Base-by-base conservation (phyloP, 1,140 invertebrate genomes). In the Amphibalanus amphitrite region DNA sequence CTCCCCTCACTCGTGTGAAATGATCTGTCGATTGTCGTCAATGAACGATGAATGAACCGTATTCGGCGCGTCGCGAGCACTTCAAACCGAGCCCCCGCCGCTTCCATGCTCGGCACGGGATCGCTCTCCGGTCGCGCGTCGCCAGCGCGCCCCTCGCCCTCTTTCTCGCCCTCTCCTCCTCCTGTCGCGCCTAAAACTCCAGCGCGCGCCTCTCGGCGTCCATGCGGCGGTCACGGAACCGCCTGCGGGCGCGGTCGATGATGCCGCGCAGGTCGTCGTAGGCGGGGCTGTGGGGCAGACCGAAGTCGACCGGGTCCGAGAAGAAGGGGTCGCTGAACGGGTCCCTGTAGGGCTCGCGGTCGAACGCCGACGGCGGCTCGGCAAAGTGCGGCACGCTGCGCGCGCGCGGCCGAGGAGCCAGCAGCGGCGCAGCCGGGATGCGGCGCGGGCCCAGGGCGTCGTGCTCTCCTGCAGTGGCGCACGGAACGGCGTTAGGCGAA, bases 261-360 rank as follows among this genome's bases (percentile, higher is more conserved):
- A 67, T 67, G 65, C 8, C 65, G 1, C 65, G 65, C 65, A 67
- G 26, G n/a, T 67, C 65, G 65, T 67, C 65, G 28, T 67, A 67
- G 65, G 65, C 65, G 65, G 65, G 65, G 28, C 65, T 67, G 26
- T 28, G 65, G 8, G 65, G 65, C 65, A 67, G 26, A 20, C 47
- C 47, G 47, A 13, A 59, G 65, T 67, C 65, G 26, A 8, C 13
- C n/a, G 26, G 65, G 28, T 26, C 26, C 3, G 26, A n/a, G 26
- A 67, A 28, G 26, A 67, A 28, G 3, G 65, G 65, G 28, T 67
- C 65, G 28, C 23, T 67, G 47, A 59, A 59, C 47, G 47, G 47
- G 47, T 59, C 47, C 13, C 47, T 13, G 47, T 20, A 59, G 10
- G 47, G 47, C 13, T 59, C 6, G 20, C 47, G 47, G 47, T 59